Evolutionary conservation across 2,888 invertebrate species (phyloP), one percentile per base, ranked within the genome.

Genomic region (Dione vanillae): DNA sequence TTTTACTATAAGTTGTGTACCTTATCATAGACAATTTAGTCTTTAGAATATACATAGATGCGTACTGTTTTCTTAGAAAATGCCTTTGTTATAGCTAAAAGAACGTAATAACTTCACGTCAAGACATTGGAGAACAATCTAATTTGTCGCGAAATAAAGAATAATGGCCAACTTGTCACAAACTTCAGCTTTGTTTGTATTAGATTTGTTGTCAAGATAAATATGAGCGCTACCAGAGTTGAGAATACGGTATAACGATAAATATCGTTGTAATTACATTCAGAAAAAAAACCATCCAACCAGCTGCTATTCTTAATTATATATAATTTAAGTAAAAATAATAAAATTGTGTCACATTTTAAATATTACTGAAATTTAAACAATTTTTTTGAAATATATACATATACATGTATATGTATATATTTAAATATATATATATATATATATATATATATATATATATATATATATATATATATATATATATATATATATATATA

Each of bases 81-180:
- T 52, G 35, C 37, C 43, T 45, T 56, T 19, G 62, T 56, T 35
- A 71, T 54, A 37, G 41, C 54, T 9, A 37, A 64, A 52, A 27
- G 41, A 40, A 41, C 20, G 2, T 27, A 52, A 61, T 45, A 64
- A 69, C 47, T 65, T 47, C 45, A 64, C 54, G 54, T 54, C 69
- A 41, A 69, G 61, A 69, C 64, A 47, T 61, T 64, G 52, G 64
- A 64, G 45, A 52, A 64, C 69, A 64, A 69, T 64, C 69, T 69
- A 43, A 69, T 68, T 68, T 68, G 52, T 61, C 27, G 62, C 52
- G 45, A 68, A 62, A 68, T 69, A 69, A 69, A 81, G 77, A 78
- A 65, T 77, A 80, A 80, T 77, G 70, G 71, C 54, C 54, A 52
- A 69, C 70, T 70, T 74, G 73, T 75, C 71, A 71, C 61, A 69